Conservation (phyloP, 2,113 vertebrate species). For the Cercocebus atys region DNA sequence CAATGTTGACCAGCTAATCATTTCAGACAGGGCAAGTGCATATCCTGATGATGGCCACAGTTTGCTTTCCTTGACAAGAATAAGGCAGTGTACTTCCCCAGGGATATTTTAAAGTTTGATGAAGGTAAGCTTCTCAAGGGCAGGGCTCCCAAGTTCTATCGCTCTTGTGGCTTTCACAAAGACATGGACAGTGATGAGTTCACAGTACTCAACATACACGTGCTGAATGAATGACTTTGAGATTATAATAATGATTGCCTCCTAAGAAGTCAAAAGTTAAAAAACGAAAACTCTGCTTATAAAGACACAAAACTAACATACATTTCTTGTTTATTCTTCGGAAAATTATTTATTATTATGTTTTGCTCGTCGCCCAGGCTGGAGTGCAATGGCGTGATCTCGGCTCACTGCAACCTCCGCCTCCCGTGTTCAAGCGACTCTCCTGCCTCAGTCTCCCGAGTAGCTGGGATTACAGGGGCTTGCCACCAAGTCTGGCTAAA, state of each 20-base stretch:
- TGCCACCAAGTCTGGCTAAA: fast-evolving
- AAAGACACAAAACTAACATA: neutral
- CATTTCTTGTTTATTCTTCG: neutral
- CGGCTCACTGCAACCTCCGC: no score
- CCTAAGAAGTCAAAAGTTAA: neutral
- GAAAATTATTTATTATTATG: neutral
- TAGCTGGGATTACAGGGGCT: no score
- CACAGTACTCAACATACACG: neutral
- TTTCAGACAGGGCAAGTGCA: neutral
- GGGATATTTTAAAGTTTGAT: neutral
- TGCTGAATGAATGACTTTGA: neutral
- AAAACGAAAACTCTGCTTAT: neutral
- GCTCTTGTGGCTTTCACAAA: neutral
- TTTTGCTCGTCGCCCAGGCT: no score
- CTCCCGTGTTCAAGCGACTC: no score
- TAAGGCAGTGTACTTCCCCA: neutral
- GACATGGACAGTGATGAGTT: neutral
- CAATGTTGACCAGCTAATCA: neutral
- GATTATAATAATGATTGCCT: neutral
- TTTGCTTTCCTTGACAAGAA: neutral
- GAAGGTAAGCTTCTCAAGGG: neutral
- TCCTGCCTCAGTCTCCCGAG: no score
- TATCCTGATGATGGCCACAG: neutral
- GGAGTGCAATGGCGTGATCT: no score
- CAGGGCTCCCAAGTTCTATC: no score